Base-by-base conservation (phyloP, 2,888 invertebrate species). In the Drosophila affinis region DNA sequence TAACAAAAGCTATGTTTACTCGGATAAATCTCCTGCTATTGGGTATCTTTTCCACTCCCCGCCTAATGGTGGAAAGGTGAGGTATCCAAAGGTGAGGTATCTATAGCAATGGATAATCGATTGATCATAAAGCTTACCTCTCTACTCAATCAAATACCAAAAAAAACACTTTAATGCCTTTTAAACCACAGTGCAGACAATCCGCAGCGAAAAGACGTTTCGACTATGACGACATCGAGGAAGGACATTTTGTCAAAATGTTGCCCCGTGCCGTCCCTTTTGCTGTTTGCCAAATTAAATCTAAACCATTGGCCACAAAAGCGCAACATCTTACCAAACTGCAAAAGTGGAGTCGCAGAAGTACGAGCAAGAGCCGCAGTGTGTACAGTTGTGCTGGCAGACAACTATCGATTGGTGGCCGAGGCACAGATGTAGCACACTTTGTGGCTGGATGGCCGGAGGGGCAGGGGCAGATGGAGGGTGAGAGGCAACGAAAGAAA, bases 281-380 rank as follows among this genome's bases (percentile, higher is more conserved):
- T 55, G 58, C 64, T 73, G 73, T 73, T 72, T 58, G 61, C 75
- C 74, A 74, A 75, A 75, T 75, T 75, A 69, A 75, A 75, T 75
- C 75, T 57, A 70, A 75, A 61, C 56, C 74, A 62, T 58, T 59
- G 74, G 61, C 61, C 74, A 61, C 74, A 74, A 74, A 67, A 71
- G 62, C 61, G 55, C 62, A 55, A 52, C 67, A 51, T 74, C 68
- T 62, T 62, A 56, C 45, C 27, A 45, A 60, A 44, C 57, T 44
- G 67, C 21, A n/a, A 5, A 48, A 44, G 46, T 21, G n/a, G 17
- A 14, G 52, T 7, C 3, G 24, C n/a, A 24, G 32, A 21, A 44
- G 6, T 14, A 45, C 24, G 12, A 29, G 39, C 18, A 24, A 24
- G 24, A 3, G 24, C 24, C 24, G 5, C 24, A 5, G 62, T 63